These are phyloP conservation scores for Gymnocephalus cernua DNA, from an alignment of 2,113 vertebrate genomes.

Conservation along the genomic window DNA sequence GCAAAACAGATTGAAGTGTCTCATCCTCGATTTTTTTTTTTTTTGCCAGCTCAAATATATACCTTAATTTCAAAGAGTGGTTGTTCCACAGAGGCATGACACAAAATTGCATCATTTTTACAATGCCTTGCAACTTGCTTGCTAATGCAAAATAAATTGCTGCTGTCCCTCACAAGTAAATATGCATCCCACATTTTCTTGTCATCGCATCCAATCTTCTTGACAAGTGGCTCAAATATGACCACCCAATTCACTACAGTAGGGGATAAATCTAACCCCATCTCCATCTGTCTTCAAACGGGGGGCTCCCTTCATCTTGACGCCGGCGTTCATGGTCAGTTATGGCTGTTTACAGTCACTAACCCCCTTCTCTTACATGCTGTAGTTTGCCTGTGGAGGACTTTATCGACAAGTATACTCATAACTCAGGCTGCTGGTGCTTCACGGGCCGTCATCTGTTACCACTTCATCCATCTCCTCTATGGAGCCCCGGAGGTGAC, in stretches of 20 bases:
- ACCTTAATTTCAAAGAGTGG: conserved; percentile 44
- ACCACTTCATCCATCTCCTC: conserved; percentile 77
- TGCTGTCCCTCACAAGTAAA: conserved; percentile 38
- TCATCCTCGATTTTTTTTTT: conserved; percentile 27
- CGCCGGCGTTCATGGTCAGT: conserved; percentile 53
- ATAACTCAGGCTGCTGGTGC: conserved; percentile 71
- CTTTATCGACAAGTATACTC: conserved; percentile 62
- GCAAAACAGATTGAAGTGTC: conserved; percentile 50
- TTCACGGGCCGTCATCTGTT: conserved; percentile 65
- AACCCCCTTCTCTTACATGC: conserved; percentile 34
- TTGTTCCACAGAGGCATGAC: conserved; percentile 39
- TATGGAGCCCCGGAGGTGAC: conserved; percentile 71
- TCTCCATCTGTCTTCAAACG: conserved; percentile 41
- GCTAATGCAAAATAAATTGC: conserved; percentile 54
- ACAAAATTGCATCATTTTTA: conserved; percentile 67
- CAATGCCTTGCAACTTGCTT: conserved; percentile 40
- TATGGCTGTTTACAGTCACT: conserved; percentile 62
- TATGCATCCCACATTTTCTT: conserved; percentile 49
- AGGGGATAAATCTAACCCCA: conserved; percentile 49
- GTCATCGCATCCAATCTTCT: conserved; percentile 60
- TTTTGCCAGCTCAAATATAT: conserved; percentile 14
- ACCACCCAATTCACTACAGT: conserved; percentile 54
- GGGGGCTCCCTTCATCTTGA: conserved; percentile 35
- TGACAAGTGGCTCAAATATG: conserved; percentile 61
- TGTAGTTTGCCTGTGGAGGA: conserved; percentile 49